Base-by-base conservation (phyloP, 2,113 vertebrate species). In the Hyaena hyaena region DNA sequence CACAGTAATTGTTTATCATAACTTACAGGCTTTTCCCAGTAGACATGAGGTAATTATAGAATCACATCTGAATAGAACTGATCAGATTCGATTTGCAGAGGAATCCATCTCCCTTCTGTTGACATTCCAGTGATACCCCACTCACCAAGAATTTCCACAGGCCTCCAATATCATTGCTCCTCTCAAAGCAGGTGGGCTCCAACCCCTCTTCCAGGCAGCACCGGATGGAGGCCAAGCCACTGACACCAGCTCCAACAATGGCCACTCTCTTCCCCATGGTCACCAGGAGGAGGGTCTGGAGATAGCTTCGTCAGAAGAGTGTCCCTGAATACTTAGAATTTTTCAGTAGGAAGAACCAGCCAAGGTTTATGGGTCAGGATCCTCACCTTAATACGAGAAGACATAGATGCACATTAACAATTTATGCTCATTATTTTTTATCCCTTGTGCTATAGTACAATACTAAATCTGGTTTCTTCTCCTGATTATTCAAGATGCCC, bases 121-220 rank as follows among this genome's bases (percentile, higher is more conserved):
- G 10, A 19, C 39, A 21, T 55, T 15, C 5, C 28, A n/a, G 17
- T 2, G 23, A 35, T 43, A n/a, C 31, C 1, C 19, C 39, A 96
- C 98, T 98, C 80, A 99, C 99, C 15, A 95, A 98, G 94, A 99
- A 99, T 53, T 53, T 98, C 99, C 99, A 99, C 39, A 99, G 96
- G 14, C 99, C 99, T 1, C 99, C 98, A 8, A 99, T 93, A 91
- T 98, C 98, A 63, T 98, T 84, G 14, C 98, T 99, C 63, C 97
- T 98, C 97, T 99, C 99, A 23, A 99, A 99, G 98, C 99, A 99
- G 61, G 95, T 98, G 1, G 99, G 99, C 65, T 99, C 98, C 96
- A 99, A 94, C 1, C 98, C 99, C 55, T 99, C 99, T 2, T 99
- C 99, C 5, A 99, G 95, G 81, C 99, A 99, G 94, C 95, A 96